Base-by-base conservation (phyloP, 2,888 invertebrate species). In the Chesias legatella region DNA sequence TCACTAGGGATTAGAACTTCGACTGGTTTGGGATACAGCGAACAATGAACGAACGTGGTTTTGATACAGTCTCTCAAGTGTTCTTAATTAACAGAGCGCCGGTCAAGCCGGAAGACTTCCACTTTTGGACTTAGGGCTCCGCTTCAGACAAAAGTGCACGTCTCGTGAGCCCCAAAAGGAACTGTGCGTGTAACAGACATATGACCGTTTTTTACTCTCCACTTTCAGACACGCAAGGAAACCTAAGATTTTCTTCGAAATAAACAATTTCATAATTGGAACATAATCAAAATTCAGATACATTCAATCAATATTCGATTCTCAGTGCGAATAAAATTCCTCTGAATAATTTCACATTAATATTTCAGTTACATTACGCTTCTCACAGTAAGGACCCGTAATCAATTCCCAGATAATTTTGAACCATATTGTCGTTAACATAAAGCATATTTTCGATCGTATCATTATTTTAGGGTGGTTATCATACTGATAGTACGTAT, bases 381-480 rank as follows among this genome's bases (percentile, higher is more conserved):
- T 52, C 48, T 34, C 51, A 56, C 60, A 60, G 61, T 64, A 63
- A 33, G 60, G 39, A 43, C 38, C 33, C 54, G 50, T 55, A 56
- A 57, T 50, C 51, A 51, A 54, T 42, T 52, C 8, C 39, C 44
- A 43, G 47, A 52, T 50, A 33, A 63, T 60, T 63, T 44, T 45
- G 39, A 52, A 38, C 62, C 64, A 50, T 66, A 60, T 22, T 7
- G 0, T 6, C 13, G 36, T 52, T 17, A 33, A n/a, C 24, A 55
- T 68, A 72, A 58, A 56, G 63, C 42, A 41, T 49, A 56, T 37
- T 63, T 65, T 68, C 40, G 55, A 53, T 53, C 53, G 56, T 29
- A 25, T 13, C 25, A 48, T 51, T 37, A 43, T 47, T 54, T n/a
- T 51, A 57, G 52, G 53, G 51, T 48, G 48, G 58, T 58, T 50